Conservation (phyloP, 2,113 vertebrate genomes). For the Lates calcarifer region DNA sequence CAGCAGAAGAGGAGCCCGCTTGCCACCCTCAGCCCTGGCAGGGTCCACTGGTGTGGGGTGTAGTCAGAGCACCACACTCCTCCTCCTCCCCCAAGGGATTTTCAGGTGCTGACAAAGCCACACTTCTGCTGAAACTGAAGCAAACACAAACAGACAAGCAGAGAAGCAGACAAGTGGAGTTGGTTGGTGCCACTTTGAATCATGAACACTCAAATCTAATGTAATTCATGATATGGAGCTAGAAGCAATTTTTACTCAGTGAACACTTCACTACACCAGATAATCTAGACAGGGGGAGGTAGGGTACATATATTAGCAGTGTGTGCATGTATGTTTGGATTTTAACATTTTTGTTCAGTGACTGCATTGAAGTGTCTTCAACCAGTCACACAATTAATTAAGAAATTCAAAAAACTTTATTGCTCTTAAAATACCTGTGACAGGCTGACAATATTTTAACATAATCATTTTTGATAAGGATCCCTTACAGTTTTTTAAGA, state of each 20-base stretch:
- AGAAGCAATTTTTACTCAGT: background rate
- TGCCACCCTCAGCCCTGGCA: conserved; percentile 27
- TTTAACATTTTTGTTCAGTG: background rate
- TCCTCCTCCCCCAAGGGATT: conserved; percentile 5
- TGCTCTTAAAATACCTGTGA: too few species aligned
- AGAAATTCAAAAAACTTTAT: too few species aligned
- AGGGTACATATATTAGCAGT: background rate
- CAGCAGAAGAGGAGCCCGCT: conserved; percentile 34
- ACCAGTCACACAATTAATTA: background rate
- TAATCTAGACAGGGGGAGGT: background rate
- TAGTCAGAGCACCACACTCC: conserved; percentile 26
- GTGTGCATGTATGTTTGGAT: background rate
- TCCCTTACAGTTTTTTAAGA: too few species aligned
- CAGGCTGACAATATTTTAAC: too few species aligned
- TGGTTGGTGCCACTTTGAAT: conserved; percentile 30
- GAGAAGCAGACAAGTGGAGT: conserved; percentile 28
- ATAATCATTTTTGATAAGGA: too few species aligned
- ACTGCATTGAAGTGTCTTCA: background rate
- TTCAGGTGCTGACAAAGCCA: conserved; percentile 51
- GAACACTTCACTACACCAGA: background rate
- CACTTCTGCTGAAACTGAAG: conserved; percentile 64
- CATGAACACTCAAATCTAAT: background rate
- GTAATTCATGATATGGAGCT: background rate
- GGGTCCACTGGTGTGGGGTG: conserved; percentile 24
- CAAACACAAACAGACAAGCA: conserved; percentile 48